Conservation (phyloP, 2,113 vertebrate species). For the Beaufortia kweichowensis region DNA sequence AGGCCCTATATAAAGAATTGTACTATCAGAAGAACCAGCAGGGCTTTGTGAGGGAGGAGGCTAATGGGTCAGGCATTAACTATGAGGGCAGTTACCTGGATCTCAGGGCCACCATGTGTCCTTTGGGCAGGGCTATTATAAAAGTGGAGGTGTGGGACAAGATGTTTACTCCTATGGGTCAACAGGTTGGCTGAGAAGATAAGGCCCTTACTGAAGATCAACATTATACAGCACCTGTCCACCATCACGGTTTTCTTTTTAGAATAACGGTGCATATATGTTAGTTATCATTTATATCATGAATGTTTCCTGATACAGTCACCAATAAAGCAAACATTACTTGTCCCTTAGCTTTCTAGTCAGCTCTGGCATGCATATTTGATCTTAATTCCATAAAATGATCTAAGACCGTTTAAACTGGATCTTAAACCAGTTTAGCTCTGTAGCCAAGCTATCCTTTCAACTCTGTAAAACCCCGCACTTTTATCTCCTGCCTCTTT, state of each 20-base stretch:
- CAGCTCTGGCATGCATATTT: not conserved
- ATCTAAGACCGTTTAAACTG: not conserved
- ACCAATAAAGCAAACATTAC: slow-evolving; percentile 19
- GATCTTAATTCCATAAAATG: not conserved
- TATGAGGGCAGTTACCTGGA: slow-evolving; percentile 62
- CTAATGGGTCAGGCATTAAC: slow-evolving; percentile 67
- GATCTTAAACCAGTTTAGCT: not conserved
- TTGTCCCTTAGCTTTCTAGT: not conserved
- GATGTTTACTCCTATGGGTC: slow-evolving; percentile 53
- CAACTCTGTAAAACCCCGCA: slow-evolving; percentile 51
- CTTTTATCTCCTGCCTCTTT: slow-evolving; percentile 55
- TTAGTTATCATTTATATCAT: not conserved
- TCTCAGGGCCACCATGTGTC: slow-evolving; percentile 69
- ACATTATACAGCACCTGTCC: not conserved
- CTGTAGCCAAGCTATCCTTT: not conserved
- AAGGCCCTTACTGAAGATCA: too few relatives aligned
- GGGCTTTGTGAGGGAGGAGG: slow-evolving; percentile 65
- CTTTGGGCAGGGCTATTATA: slow-evolving; percentile 65
- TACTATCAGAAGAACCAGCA: slow-evolving; percentile 68
- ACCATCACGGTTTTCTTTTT: too few relatives aligned
- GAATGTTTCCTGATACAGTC: slow-evolving; percentile 48
- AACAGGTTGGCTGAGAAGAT: slow-evolving; percentile 48
- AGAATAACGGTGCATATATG: not conserved
- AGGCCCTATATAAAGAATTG: slow-evolving; percentile 70
- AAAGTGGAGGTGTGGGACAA: slow-evolving; percentile 75